A percentile compares a stretch with the other conserved stretches of the same genome.
Evolutionary conservation across 2,113 vertebrate genomes (phyloP).

Genomic region (Spheniscus mendiculus): DNA sequence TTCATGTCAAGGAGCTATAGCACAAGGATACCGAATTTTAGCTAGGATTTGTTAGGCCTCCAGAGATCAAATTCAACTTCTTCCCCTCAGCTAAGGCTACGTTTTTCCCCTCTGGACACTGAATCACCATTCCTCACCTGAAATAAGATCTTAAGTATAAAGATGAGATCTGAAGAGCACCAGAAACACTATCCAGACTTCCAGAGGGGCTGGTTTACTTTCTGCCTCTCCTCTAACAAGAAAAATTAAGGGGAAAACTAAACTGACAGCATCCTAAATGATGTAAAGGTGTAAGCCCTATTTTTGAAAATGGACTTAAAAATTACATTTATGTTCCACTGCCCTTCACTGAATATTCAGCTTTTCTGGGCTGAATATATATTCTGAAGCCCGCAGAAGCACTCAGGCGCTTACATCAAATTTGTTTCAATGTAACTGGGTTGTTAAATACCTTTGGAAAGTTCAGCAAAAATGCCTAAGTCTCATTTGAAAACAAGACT

Average conservation of each 20-base stretch:
- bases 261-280: not conserved
- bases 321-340: not conserved
- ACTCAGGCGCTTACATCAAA: not conserved
- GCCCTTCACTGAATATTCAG: not conserved
- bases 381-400: not conserved
- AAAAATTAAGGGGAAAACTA: not conserved
- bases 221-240: not conserved
- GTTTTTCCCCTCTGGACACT: slow-evolving; percentile 20
- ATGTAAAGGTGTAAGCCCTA: not conserved
- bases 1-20: not conserved
- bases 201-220: not conserved
- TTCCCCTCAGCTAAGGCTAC: not conserved
- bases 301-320: not conserved
- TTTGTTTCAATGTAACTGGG: not conserved
- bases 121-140: not conserved
- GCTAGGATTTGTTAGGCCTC: not conserved
- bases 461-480: not conserved
- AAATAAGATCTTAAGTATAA: not conserved
- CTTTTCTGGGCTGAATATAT: not conserved
- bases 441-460: not conserved
- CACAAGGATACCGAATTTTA: not conserved
- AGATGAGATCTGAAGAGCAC: not conserved
- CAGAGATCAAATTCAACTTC: not conserved
- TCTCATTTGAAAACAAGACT: not conserved
- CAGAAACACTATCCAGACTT: not conserved